These are phyloP conservation scores for Oscheius sp. DNA, from an alignment of 1,140 invertebrate species.

Conservation along the genomic window DNA sequence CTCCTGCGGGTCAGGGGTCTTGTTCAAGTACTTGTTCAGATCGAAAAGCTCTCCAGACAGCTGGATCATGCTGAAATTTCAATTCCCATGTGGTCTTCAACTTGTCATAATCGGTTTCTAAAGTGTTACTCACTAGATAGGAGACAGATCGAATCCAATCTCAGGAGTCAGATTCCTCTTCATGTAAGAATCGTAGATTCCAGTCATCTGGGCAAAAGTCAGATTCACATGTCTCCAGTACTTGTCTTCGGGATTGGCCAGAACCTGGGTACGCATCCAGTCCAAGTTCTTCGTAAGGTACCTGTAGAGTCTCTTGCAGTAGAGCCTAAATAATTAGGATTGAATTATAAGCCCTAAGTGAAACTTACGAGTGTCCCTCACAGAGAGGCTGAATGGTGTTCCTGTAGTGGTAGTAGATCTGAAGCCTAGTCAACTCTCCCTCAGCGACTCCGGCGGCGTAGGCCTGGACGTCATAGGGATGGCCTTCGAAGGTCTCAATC, in stretches of 20 bases:
- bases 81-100: too few species aligned
- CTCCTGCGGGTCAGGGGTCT: slow-evolving; percentile 45
- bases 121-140: slow-evolving; percentile 37
- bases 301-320: slow-evolving; percentile 48
- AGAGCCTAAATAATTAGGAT: too few species aligned
- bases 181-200: slow-evolving; percentile 40
- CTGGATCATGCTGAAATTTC: slow-evolving; percentile 51
- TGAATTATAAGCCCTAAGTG: neutral
- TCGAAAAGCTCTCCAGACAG: slow-evolving; percentile 57
- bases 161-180: slow-evolving; percentile 36
- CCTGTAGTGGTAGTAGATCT: slow-evolving; percentile 55
- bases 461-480: slow-evolving; percentile 53
- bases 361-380: slow-evolving; percentile 38
- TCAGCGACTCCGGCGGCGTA: slow-evolving; percentile 59
- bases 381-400: slow-evolving; percentile 54
- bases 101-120: neutral
- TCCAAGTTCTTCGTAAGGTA: slow-evolving; percentile 50
- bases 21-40: slow-evolving; percentile 53
- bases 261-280: slow-evolving; percentile 51
- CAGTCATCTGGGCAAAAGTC: slow-evolving; percentile 56
- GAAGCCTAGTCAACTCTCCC: slow-evolving; percentile 52
- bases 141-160: slow-evolving; percentile 50
- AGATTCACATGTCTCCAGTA: slow-evolving; percentile 57
- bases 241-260: slow-evolving; percentile 40
- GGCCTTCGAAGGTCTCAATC: slow-evolving; percentile 51